Base-by-base conservation (phyloP, 2,113 vertebrate genomes). In the Spea multiplicata region DNA sequence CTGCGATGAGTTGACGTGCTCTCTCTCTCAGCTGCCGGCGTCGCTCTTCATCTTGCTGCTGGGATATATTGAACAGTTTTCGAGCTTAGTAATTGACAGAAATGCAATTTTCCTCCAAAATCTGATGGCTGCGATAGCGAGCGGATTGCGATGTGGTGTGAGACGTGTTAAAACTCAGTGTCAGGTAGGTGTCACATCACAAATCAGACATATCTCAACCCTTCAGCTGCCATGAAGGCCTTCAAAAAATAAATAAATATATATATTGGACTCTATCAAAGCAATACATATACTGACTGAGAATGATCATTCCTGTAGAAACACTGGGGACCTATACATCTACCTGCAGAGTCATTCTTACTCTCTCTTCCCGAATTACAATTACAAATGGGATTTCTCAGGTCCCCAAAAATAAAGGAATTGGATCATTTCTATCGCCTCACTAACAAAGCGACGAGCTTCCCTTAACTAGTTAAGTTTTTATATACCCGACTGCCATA, bases 1-100 rank as follows among this genome's bases (percentile, higher is more conserved):
- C 97, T 74, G 97, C 97, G 89, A 99, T 99, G 92, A 99, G 94
- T 92, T 99, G 97, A 90, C 97, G 91, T 87, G 97, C 97, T 89
- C 97, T 81, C 89, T 99, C 97, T 88, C 97, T 94, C 91, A 99
- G 94, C 93, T 98, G 96, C 86, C 95, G 93, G 82, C 94, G 93
- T 79, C 97, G 92, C 92, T 99, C 97, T 88, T 96, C 96, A 88
- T 99, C 96, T 87, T 94, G 95, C 94, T 98, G 96, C 96, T 99
- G 89, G 92, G 91, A 93, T 93, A 93, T 97, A 98, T 97, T 96
- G 95, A 97, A 95, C 95, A 91, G 90, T 93, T 80, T 94, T 92
- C 92, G 94, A 96, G 95, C 91, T 94, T 91, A 93, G 93, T 95
- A 96, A 96, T 95, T 95, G 95, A 94, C 95, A 96, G 93, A 97